A percentile compares a stretch with the other conserved stretches of the same genome.
phyloP scores from a whole-genome alignment of 2,888 invertebrate species.

The Synanthedon myopaeformis region DNA sequence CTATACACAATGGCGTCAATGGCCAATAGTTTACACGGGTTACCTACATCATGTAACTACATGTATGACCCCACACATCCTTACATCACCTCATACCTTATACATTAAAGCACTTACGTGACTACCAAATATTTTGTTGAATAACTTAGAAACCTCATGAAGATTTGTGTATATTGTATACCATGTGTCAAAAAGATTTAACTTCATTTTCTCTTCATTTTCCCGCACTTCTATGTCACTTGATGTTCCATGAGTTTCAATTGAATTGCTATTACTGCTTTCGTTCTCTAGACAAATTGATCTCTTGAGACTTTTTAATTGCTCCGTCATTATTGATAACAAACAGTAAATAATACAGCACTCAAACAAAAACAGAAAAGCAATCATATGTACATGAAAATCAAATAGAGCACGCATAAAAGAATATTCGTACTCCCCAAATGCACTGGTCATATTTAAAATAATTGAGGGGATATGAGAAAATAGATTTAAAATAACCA shows the following conservation, averaged over 20 bases:
- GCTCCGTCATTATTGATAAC: slow-evolving; percentile 4
- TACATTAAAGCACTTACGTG: neutral
- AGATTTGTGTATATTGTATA: neutral
- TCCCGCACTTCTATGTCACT: neutral
- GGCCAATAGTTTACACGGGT: too few species aligned
- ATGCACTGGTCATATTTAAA: too few species aligned
- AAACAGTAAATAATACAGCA: neutral
- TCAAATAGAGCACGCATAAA: too few species aligned
- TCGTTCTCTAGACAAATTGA: neutral
- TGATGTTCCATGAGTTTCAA: neutral
- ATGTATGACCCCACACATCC: too few species aligned
- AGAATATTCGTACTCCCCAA: too few species aligned
- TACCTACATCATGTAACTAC: too few species aligned
- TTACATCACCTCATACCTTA: too few species aligned
- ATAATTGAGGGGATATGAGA: too few species aligned
- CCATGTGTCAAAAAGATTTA: neutral
- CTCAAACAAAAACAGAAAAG: neutral
- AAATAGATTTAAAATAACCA: too few species aligned
- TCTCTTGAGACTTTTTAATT: neutral
- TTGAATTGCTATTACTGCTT: neutral
- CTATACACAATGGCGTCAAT: too few species aligned
- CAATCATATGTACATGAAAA: too few species aligned
- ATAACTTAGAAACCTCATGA: neutral
- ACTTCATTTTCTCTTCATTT: neutral
- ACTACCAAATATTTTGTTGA: neutral